Percentiles rank a stretch among this genome's conserved stretches.
phyloP scores from a whole-genome alignment of 2,888 invertebrate species.

The Tetragonula carbonaria region DNA sequence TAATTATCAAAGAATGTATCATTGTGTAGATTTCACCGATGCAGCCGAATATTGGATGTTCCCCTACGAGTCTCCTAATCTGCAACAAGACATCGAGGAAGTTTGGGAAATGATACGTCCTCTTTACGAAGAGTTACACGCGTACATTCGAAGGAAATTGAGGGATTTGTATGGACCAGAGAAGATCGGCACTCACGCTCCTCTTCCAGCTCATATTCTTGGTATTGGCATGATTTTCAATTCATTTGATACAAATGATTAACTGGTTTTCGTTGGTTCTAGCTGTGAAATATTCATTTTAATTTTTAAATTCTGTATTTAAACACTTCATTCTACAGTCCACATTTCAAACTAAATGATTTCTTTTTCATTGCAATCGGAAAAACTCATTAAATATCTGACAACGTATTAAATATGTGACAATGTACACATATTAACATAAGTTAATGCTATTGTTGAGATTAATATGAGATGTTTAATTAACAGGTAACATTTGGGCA shows the following conservation, averaged over 20 bases:
- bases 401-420: not conserved
- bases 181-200: constrained; percentile 91
- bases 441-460: not conserved
- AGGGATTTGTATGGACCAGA: constrained; percentile 94
- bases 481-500: constrained; percentile 93
- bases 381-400: not conserved
- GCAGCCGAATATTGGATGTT: constrained; percentile 96
- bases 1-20: not conserved
- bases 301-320: not conserved
- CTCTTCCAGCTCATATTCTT: constrained; percentile 93
- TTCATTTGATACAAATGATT: not conserved
- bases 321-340: not conserved
- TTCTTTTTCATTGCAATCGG: not conserved
- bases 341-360: not conserved
- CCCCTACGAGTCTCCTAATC: constrained; percentile 91
- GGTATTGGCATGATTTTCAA: constrained; percentile 82
- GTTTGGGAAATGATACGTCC: constrained; percentile 94
- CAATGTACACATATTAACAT: not conserved
- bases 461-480: not conserved
- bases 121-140: constrained; percentile 94
- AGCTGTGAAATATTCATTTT: not conserved
- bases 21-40: constrained; percentile 91
- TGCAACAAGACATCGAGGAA: constrained; percentile 91
- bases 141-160: constrained; percentile 94
- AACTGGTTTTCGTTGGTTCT: not conserved